Evolutionary conservation across 2,797 vertebrate genomes (phyloP), one percentile per base, ranked within the genome.

Genomic region (Danio choprae): DNA sequence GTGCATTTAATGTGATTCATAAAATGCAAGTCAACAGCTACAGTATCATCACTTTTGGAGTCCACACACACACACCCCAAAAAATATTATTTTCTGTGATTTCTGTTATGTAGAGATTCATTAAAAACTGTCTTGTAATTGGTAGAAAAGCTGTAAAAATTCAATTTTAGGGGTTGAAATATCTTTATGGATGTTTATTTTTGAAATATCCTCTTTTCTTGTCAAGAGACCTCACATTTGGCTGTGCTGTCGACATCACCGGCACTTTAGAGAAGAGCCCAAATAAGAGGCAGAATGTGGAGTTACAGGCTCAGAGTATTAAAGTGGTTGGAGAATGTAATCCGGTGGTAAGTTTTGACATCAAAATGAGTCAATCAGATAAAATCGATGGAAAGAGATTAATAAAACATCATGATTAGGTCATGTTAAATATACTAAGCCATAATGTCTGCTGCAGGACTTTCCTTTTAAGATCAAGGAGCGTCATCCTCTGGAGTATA

Each of bases 381-480:
- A 10, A 13, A 56, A 43, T 18, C 53, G 22, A 53, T 43, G 12
- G 3, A 20, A 40, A 22, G 36, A 13, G 7, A 16, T 63, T 11
- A 8, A 20, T 41, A 7, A 22, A 16, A 16, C 22, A 12, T 53
- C 29, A 13, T 41, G 12, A 51, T 41, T 18, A 7, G n/a, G 6
- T 38, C n/a, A 36, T 13, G n/a, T 7, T n/a, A 36, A 16, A 10
- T 64, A 7, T 40, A 73, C 6, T 71, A n/a, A 38, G 5, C 36
- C 55, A 68, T 11, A 64, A 3, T 77, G 83, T 8, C 36, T 80
- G 5, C 81, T 89, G 29, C 55, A 95, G 93, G 88, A 92, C 12
- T 94, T 93, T 77, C 98, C 97, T 7, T 92, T 99, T 82, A 98
- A 98, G 84, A 91, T 93, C 46, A 98, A 96, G 90, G 92, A 95